phyloP scores from a whole-genome alignment of 2,888 invertebrate species.

The Sinotaia quadrata region DNA sequence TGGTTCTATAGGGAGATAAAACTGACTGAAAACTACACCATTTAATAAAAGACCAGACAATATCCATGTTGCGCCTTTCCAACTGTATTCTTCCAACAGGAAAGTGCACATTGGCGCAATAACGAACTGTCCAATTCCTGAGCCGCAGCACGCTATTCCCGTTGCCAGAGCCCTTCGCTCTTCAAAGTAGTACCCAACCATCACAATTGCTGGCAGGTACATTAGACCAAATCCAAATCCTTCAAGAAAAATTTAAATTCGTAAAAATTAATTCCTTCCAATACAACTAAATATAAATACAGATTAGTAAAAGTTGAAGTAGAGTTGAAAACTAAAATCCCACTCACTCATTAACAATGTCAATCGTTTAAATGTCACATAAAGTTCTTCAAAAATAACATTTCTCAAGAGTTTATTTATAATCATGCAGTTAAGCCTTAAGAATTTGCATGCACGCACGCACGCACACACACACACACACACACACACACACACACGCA shows the following conservation, averaged over 20 bases:
- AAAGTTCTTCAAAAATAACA: no score
- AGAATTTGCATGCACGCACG: no score
- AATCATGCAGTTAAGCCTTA: no score
- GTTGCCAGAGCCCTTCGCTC: conserved; percentile 95
- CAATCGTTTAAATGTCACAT: no score
- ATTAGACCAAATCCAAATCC: conserved; percentile 94
- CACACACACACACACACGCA: no score
- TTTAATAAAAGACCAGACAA: neutral
- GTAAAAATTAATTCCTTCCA: no score
- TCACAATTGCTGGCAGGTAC: conserved; percentile 94
- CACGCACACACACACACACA: neutral
- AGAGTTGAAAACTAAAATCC: no score
- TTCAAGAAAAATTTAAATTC: no score
- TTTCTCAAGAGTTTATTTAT: no score
- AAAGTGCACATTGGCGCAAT: conserved; percentile 84
- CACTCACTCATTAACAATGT: no score
- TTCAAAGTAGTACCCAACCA: conserved; percentile 97
- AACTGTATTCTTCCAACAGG: conserved; percentile 79
- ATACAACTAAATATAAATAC: no score
- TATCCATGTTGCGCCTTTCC: conserved; percentile 76
- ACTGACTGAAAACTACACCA: neutral
- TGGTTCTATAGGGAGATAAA: neutral
- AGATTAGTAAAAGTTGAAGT: no score
- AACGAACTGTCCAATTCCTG: conserved; percentile 91
- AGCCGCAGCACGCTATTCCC: conserved; percentile 95